Base-by-base conservation (phyloP, 2,113 vertebrate genomes). In the Pantherophis guttatus region DNA sequence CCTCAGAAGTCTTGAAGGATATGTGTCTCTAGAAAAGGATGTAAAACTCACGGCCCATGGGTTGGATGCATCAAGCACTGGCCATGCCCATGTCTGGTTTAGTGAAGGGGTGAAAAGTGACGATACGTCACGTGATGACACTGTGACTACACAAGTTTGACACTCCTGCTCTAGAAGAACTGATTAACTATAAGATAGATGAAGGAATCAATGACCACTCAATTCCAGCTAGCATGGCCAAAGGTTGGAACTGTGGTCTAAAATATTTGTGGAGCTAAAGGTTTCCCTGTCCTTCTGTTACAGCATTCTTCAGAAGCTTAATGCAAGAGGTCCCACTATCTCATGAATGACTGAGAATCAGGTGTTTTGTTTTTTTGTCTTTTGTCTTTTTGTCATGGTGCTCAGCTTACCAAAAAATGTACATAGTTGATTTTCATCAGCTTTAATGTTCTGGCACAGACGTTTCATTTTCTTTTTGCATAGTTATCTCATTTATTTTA, bases 11-110 rank as follows among this genome's bases (percentile, higher is more conserved):
- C 2, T 75, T 75, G n/a, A 75, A 75, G n/a, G 65, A 33, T 75
- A 8, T 33, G 5, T 75, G 65, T 15, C 15, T 81, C 7, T 75
- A 33, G n/a, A 75, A 33, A 1, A 58, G 19, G 54, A 62, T 58
- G 19, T 58, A 19, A 58, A 21, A 58, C 5, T 21, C 19, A 0
- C 1, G 0, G 19, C 5, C 57, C 57, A 7, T 1, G 5, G 57
- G 57, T 5, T 1, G 19, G 57, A 58, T 19, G 1, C 6, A 3
- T 19, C 6, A 19, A 0, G 19, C 5, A 0, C 19, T 58, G 57
- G 19, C 6, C 57, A 58, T 0, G 5, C 57, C 57, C 57, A 58
- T 13, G 3, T 55, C 54, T 3, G 15, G 15, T 55, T 55, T 55
- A 55, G 54, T 1, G 4, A 17, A 55, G 13, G 54, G 54, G 54